Evolutionary conservation across 1,140 invertebrate genomes (phyloP).

Genomic region (Formica selysi): DNA sequence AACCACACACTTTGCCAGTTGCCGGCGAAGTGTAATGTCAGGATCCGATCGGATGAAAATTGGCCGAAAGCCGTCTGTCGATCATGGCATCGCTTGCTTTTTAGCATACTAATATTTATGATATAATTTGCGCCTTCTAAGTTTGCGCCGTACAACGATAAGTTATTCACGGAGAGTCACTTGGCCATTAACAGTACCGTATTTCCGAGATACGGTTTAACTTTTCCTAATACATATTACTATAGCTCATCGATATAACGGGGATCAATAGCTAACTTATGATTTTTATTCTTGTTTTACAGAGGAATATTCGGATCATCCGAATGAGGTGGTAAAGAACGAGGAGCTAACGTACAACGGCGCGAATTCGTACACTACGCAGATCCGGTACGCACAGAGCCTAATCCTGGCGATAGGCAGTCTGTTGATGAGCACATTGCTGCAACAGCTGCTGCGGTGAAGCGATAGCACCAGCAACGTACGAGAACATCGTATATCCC

Average conservation of each 20-base stretch:
- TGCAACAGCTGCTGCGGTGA: slow-evolving; percentile 84
- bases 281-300: slow-evolving; percentile 78
- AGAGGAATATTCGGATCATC: slow-evolving; percentile 95
- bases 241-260: background rate
- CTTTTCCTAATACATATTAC: background rate
- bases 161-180: slow-evolving; percentile 7
- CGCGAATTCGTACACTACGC: slow-evolving; percentile 73
- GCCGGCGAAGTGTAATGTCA: slow-evolving; percentile 4
- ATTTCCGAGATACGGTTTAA: background rate
- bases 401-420: slow-evolving; percentile 74
- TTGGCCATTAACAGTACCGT: slow-evolving; percentile 57
- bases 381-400: slow-evolving; percentile 62
- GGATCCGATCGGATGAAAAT: slow-evolving; percentile 45
- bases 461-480: slow-evolving; percentile 74
- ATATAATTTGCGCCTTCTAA: slow-evolving; percentile 68
- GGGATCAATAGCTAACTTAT: background rate
- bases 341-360: slow-evolving; percentile 93
- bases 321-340: slow-evolving; percentile 97
- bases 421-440: slow-evolving; percentile 78
- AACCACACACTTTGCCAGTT: slow-evolving; percentile 25
- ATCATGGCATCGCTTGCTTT: background rate
- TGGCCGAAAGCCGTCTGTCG: slow-evolving; percentile 64
- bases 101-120: slow-evolving; percentile 52
- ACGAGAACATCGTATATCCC: slow-evolving; percentile 74
- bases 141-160: slow-evolving; percentile 50